Base-by-base conservation (phyloP, 2,113 vertebrate genomes). In the Lepus europaeus region DNA sequence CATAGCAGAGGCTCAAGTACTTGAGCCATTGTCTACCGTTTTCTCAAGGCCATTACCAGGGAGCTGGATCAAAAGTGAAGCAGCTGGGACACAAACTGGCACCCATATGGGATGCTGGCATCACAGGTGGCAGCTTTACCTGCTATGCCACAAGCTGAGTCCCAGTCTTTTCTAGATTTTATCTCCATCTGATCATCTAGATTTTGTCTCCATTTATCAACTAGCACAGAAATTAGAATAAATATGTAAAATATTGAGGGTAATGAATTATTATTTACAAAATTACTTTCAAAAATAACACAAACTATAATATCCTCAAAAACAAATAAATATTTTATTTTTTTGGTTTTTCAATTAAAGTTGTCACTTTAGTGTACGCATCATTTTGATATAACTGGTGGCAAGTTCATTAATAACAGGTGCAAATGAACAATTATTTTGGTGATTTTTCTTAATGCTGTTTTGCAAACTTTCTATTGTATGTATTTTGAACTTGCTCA, bases 381-480 rank as follows among this genome's bases (percentile, higher is more conserved):
- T 33, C 84, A 82, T 91, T 83, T 39, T 33, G 25, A 79, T 94
- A 33, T 89, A 73, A 79, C 45, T 68, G 1, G 12, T 2, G 89
- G 19, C 59, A 70, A 92, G 22, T 68, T 89, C 49, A 82, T 87
- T 87, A 89, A 86, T 25, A 53, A 63, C 16, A 49, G 53, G 8
- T 79, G 14, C 12, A 94, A 95, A 89, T 25, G 59, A 68, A 25
- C n/a, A 87, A 84, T 89, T 86, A 36, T 92, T 97, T 96, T 87
- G 90, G 83, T n/a, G 61, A 19, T 22, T 97, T 97, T 96, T 92
- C 45, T 81, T 86, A 81, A 87, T 90, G 19, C 74, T 91, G 17
- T 96, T 97, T 80, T 20, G 9, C n/a, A 84, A 89, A 97, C 86
- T 96, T 96, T 53, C 12, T 83, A 77, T 94, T 74, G 27, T 63